Evolutionary conservation across 2,888 invertebrate species (phyloP), one percentile per base, ranked within the genome.

Genomic region (Drosophila borborema): DNA sequence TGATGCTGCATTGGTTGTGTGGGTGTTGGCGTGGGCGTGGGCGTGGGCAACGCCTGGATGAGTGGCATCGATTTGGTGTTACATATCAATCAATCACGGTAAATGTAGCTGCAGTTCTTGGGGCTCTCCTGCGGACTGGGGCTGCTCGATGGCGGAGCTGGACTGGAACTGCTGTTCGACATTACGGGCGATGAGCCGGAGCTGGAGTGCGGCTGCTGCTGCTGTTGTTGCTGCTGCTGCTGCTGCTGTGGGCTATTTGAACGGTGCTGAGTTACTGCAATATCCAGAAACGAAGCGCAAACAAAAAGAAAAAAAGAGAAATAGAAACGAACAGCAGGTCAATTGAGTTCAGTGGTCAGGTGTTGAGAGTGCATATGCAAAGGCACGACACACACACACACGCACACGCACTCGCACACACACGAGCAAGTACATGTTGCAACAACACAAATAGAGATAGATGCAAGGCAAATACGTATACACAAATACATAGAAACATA

Each of bases 81-180:
- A 84, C 92, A 92, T 92, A 92, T 92, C 92, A 93, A 93, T 93
- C 93, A 93, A 93, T 93, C 93, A 91, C 93, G 92, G 89, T 93
- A 93, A 90, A 93, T 93, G 81, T 93, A 93, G 82, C 93, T 93
- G 91, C 93, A 93, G 89, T 93, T 93, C 92, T 93, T 93, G 77
- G 93, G 93, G 91, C 93, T 93, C 89, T 93, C 93, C 90, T 93
- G 93, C 89, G 93, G 93, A 91, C 93, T 93, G 82, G 93, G 93
- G 85, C 93, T 93, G 90, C 93, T 93, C 74, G 93, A 93, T 85
- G 93, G 93, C 81, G 93, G 93, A 81, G 93, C 93, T 90, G 93
- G 93, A 91, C 93, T 93, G 90, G 93, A 93, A 91, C 93, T 93
- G 90, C 93, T 93, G 85, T 93, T 92, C 79, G 93, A 93, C 92